These are phyloP conservation scores for Xanthorhoe designata DNA, from an alignment of 2,888 invertebrate genomes.

Conservation along the genomic window DNA sequence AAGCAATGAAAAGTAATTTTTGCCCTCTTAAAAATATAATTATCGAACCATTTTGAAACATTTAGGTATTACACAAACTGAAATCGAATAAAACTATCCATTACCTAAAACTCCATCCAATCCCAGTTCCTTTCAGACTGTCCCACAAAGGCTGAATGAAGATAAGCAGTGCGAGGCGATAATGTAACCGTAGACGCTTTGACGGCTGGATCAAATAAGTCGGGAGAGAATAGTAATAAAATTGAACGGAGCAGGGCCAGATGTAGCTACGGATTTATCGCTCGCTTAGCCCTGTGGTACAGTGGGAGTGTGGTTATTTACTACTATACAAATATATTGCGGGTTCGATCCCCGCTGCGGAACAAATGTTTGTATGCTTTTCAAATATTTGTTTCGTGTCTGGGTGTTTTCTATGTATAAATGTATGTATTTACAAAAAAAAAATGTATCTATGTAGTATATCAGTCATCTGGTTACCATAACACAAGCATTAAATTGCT, in stretches of 20 bases:
- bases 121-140: slow-evolving; percentile 34
- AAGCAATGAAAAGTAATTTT: too few species aligned
- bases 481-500: too few species aligned
- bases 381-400: too few species aligned
- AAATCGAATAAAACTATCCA: slow-evolving; percentile 25
- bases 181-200: slow-evolving; percentile 79
- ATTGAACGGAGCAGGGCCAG: slow-evolving; percentile 82
- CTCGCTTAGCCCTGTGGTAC: slow-evolving; percentile 52
- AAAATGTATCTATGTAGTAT: too few species aligned
- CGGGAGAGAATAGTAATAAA: slow-evolving; percentile 83
- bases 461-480: too few species aligned
- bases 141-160: slow-evolving; percentile 48
- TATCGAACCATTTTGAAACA: not conserved
- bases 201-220: slow-evolving; percentile 84
- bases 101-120: slow-evolving; percentile 36
- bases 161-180: slow-evolving; percentile 68
- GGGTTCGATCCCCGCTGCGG: too few species aligned
- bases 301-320: slow-evolving; percentile 41
- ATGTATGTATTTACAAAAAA: too few species aligned
- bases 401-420: too few species aligned
- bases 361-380: too few species aligned
- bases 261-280: slow-evolving; percentile 84
- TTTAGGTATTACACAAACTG: not conserved
- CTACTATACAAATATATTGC: not conserved
- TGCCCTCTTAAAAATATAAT: too few species aligned